These are phyloP conservation scores for Denticeps clupeoides DNA, from an alignment of 2,797 vertebrate species.

Conservation along the genomic window DNA sequence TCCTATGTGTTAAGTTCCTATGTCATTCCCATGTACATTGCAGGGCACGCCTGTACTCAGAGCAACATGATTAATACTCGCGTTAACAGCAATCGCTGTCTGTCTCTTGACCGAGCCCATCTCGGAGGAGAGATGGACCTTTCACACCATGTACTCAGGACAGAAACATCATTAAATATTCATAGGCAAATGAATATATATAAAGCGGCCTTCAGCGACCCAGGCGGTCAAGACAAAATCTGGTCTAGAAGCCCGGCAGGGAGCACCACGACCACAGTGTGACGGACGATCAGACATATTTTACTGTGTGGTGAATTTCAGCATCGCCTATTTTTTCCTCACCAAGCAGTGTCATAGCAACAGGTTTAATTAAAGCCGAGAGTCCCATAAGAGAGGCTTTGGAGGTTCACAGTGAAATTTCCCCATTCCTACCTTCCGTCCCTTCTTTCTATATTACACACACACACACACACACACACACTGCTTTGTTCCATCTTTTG, in stretches of 20 bases:
- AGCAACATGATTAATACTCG: slow-evolving; percentile 5
- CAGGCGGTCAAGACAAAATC: too few species aligned
- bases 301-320: slow-evolving; percentile 2
- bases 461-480: neutral
- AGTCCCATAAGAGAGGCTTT: slow-evolving; percentile 3
- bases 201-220: too few species aligned
- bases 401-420: neutral
- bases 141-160: too few species aligned
- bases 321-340: slow-evolving; percentile 10
- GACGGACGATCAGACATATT: neutral
- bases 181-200: too few species aligned
- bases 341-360: slow-evolving; percentile 20
- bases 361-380: slow-evolving; percentile 19
- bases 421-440: neutral
- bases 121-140: too few species aligned
- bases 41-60: slow-evolving; percentile 5
- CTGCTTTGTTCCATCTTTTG: neutral
- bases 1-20: too few species aligned
- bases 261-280: slow-evolving; percentile 18
- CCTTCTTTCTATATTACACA: neutral
- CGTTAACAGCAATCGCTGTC: slow-evolving; percentile 13
- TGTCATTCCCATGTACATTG: neutral
- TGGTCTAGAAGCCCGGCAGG: too few species aligned
- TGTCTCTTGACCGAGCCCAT: slow-evolving; percentile 1
- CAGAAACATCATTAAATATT: too few species aligned